These are phyloP conservation scores for Rhimphoctona megacephalus DNA, from an alignment of 2,888 invertebrate genomes.

Conservation along the genomic window DNA sequence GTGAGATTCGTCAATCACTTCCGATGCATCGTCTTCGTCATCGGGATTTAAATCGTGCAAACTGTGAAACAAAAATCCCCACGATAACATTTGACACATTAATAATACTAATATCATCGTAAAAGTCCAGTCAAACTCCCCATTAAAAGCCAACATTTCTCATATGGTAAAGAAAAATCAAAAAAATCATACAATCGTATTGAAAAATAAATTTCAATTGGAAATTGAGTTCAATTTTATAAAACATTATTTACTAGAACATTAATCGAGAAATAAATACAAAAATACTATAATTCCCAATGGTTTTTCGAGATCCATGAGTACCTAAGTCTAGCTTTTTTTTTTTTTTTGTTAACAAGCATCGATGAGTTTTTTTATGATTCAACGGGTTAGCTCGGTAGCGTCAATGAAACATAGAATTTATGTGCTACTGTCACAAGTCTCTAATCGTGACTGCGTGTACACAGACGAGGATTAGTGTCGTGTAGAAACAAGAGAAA, in stretches of 20 bases:
- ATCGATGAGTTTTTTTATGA: background rate
- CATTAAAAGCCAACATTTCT: too few species aligned
- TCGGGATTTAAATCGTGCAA: slow-evolving; percentile 77
- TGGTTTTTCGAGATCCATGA: background rate
- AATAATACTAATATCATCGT: too few species aligned
- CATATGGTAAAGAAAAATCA: too few species aligned
- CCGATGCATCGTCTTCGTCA: slow-evolving; percentile 76
- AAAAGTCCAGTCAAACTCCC: too few species aligned
- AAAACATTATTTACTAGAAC: too few species aligned
- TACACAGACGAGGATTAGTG: background rate
- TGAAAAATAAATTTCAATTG: background rate
- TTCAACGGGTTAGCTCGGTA: background rate
- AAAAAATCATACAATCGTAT: too few species aligned
- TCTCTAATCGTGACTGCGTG: background rate
- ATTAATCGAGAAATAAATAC: too few species aligned
- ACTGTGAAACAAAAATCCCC: slow-evolving; percentile 66
- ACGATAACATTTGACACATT: background rate
- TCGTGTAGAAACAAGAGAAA: background rate
- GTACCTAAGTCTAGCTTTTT: background rate
- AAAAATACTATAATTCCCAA: too few species aligned
- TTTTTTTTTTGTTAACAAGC: background rate
- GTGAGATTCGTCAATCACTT: slow-evolving; percentile 76
- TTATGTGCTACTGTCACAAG: background rate
- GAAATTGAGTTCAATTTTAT: background rate
- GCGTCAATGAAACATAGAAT: background rate